Base-by-base conservation (phyloP, 2,888 invertebrate species). In the Drosophila engyochracea region DNA sequence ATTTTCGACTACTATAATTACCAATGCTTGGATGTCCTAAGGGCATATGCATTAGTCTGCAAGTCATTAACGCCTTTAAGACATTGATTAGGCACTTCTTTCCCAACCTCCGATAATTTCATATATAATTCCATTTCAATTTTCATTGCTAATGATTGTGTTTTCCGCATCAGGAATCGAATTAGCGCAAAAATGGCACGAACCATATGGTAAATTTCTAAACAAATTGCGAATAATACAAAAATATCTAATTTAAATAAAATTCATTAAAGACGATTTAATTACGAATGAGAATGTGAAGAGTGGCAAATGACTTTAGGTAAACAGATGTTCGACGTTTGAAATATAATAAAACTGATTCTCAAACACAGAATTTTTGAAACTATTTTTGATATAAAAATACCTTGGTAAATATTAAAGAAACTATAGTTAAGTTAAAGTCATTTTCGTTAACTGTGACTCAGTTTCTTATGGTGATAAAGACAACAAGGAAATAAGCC, bases 21-120 rank as follows among this genome's bases (percentile, higher is more conserved):
- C 58, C 55, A 55, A 44, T 61, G 52, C 10, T 57, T 25, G 22
- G 16, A 51, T 65, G 68, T 71, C 72, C 74, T 62, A 37, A 61
- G 79, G 79, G 68, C 63, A 73, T 74, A 74, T 83, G 74, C 81
- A 87, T 85, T 88, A 74, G 72, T 81, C 79, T 76, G 75, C 55
- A 72, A 81, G 73, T 83, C 88, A 85, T 85, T 88, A 85, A 68
- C 52, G 67, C 41, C 70, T 60, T 58, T 71, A 60, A 76, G 62
- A 62, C 79, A 77, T 82, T 84, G 81, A 85, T 74, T 74, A 81
- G 73, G 74, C 64, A 70, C 67, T 70, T 65, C 41, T 54, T 41
- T 59, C 33, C 68, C 53, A 35, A 41, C 41, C 28, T 22, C 14
- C 65, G 33, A 22, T 31, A 35, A 63, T 47, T 30, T 16, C 19